A percentile compares a stretch with the other conserved stretches of the same genome.
Evolutionary conservation across 2,888 invertebrate species (phyloP).

Genomic region (Amphipoea oculea): DNA sequence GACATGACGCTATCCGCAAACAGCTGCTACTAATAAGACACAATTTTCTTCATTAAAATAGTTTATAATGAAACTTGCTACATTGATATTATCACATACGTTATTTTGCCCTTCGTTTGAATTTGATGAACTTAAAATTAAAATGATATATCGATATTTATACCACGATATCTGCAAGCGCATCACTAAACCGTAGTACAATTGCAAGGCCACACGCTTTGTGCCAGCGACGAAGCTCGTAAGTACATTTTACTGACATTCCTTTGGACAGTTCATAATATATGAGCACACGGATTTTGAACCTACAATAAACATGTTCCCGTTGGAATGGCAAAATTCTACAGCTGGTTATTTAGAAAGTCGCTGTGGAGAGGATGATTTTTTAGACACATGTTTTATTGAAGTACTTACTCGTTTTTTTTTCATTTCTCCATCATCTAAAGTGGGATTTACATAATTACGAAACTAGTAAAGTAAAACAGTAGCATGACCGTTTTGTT

Average conservation of each 20-base stretch:
- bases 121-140: not conserved
- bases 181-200: slow-evolving; percentile 72
- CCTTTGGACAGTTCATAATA: slow-evolving; percentile 67
- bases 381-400: too few species aligned
- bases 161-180: slow-evolving; percentile 4
- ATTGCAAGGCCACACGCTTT: slow-evolving; percentile 76
- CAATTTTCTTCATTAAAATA: slow-evolving; percentile 38
- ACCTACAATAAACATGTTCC: slow-evolving; percentile 20
- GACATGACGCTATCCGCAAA: slow-evolving; percentile 21
- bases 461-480: too few species aligned
- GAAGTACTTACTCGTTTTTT: too few species aligned
- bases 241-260: slow-evolving; percentile 70
- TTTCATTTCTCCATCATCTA: too few species aligned
- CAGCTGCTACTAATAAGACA: slow-evolving; percentile 27
- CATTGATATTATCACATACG: not conserved
- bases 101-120: not conserved
- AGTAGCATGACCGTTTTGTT: too few species aligned
- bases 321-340: slow-evolving; percentile 10
- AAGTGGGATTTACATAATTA: too few species aligned
- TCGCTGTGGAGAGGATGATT: not conserved
- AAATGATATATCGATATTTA: slow-evolving; percentile 21
- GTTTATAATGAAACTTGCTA: slow-evolving; percentile 9
- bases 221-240: slow-evolving; percentile 64
- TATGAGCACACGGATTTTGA: slow-evolving; percentile 46
- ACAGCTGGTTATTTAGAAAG: not conserved